A percentile compares a stretch with the other conserved stretches of the same genome.
Evolutionary conservation across 2,888 invertebrate species (phyloP).

Genomic region (Geotrupes spiniger): DNA sequence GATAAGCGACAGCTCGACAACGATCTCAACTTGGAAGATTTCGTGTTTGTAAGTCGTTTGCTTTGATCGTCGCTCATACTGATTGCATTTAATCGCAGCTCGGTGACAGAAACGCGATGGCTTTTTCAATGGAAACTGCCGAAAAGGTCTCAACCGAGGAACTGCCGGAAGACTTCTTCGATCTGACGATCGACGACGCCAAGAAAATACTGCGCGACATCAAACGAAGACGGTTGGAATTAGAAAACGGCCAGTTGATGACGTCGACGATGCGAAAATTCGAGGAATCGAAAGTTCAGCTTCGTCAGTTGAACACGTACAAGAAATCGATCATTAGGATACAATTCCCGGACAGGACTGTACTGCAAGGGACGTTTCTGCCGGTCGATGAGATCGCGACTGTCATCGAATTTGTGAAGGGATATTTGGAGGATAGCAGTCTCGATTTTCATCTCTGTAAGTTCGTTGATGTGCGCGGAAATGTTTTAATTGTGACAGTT

Average conservation of each 20-base stretch:
- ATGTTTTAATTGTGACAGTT: too few relatives aligned
- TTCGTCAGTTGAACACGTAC: slow-evolving; percentile 64
- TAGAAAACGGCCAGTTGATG: slow-evolving; percentile 72
- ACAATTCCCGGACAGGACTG: slow-evolving; percentile 81
- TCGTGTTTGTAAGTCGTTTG: slow-evolving; percentile 47
- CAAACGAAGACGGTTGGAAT: slow-evolving; percentile 59
- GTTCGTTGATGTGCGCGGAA: slow-evolving; percentile 44
- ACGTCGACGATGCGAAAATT: slow-evolving; percentile 63
- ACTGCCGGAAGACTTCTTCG: slow-evolving; percentile 84
- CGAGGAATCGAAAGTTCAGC: slow-evolving; percentile 56
- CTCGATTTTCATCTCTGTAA: slow-evolving; percentile 77
- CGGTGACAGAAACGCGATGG: slow-evolving; percentile 71
- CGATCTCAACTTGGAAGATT: slow-evolving; percentile 33
- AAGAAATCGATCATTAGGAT: slow-evolving; percentile 77
- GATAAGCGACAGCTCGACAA: slow-evolving; percentile 23
- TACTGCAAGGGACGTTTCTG: slow-evolving; percentile 82
- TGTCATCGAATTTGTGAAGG: slow-evolving; percentile 71
- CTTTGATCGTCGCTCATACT: background rate
- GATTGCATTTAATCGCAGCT: slow-evolving; percentile 53
- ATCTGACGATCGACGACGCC: slow-evolving; percentile 80
- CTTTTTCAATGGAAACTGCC: slow-evolving; percentile 63
- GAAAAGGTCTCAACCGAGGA: slow-evolving; percentile 67
- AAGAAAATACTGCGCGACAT: slow-evolving; percentile 72
- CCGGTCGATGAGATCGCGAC: slow-evolving; percentile 71
- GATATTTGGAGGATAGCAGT: slow-evolving; percentile 64